phyloP scores from a whole-genome alignment of 2,888 invertebrate genomes.

The Rhagonycha fulva region DNA sequence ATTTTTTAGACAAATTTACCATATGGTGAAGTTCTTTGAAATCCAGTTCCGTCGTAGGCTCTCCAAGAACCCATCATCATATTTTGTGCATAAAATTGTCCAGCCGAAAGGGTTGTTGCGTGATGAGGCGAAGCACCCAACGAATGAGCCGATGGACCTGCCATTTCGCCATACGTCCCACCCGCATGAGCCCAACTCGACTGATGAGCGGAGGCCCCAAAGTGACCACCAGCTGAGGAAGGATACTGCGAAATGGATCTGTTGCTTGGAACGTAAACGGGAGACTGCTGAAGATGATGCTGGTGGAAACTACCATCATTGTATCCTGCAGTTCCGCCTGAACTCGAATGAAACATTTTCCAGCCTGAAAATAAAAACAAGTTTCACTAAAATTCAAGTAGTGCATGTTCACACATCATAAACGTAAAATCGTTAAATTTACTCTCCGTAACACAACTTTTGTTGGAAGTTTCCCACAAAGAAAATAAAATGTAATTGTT shows the following conservation, averaged over 20 bases:
- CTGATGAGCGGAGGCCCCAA: slow-evolving; percentile 42
- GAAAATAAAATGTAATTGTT: neutral
- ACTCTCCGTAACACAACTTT: neutral
- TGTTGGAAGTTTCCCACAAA: neutral
- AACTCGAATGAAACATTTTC: slow-evolving; percentile 52
- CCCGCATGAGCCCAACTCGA: slow-evolving; percentile 49
- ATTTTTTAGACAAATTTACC: slow-evolving; percentile 57
- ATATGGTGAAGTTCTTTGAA: slow-evolving; percentile 81
- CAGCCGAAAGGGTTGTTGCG: slow-evolving; percentile 58
- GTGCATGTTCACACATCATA: slow-evolving; percentile 1
- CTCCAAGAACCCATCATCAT: slow-evolving; percentile 78
- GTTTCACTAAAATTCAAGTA: neutral
- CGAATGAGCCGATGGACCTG: slow-evolving; percentile 53
- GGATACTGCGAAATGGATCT: slow-evolving; percentile 58
- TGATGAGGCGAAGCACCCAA: slow-evolving; percentile 42
- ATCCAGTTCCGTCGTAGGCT: slow-evolving; percentile 74
- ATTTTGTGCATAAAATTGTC: slow-evolving; percentile 80
- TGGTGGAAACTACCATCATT: slow-evolving; percentile 52
- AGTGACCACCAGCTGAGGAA: slow-evolving; percentile 51
- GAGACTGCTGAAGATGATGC: slow-evolving; percentile 57
- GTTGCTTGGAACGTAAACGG: slow-evolving; percentile 70
- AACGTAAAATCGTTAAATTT: neutral
- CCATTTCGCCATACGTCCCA: slow-evolving; percentile 53
- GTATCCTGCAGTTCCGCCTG: slow-evolving; percentile 47
- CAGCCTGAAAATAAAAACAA: neutral